Percentiles rank a stretch among this genome's conserved stretches.
Evolutionary conservation across 1,140 invertebrate species (phyloP).

Genomic region (Tetraneura akinire): DNA sequence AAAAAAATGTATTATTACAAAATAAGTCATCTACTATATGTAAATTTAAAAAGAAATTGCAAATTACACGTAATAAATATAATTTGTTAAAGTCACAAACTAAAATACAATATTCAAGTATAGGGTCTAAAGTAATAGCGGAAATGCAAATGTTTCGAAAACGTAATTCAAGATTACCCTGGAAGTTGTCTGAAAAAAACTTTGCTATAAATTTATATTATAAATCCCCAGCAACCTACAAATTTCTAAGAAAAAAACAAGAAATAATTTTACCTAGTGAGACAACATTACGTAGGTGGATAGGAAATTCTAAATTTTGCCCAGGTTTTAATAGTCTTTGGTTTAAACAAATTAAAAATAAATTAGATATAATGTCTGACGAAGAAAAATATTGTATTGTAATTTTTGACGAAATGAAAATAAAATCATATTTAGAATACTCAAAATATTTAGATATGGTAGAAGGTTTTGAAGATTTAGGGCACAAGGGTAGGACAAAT

Average conservation of each 20-base stretch:
- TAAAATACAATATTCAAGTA: neutral
- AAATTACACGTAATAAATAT: slow-evolving; percentile 2
- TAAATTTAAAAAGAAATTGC: neutral
- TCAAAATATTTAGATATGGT: too few relatives aligned
- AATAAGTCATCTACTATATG: slow-evolving; percentile 4
- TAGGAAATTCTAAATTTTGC: slow-evolving; percentile 18
- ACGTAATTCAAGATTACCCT: neutral
- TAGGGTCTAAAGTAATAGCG: neutral
- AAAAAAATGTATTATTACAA: slow-evolving; percentile 2
- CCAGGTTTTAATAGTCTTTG: slow-evolving; percentile 1
- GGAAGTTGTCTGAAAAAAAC: neutral
- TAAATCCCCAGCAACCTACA: slow-evolving; percentile 28
- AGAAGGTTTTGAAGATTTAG: slow-evolving; percentile 29
- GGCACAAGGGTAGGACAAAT: slow-evolving; percentile 1
- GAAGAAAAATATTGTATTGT: neutral
- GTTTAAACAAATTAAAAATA: too few relatives aligned
- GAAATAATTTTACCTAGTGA: neutral
- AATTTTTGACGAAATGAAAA: slow-evolving; percentile 27
- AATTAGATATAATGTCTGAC: neutral
- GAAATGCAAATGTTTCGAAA: slow-evolving; percentile 31
- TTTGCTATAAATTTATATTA: slow-evolving; percentile 4
- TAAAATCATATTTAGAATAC: slow-evolving; percentile 11
- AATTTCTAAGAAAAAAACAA: slow-evolving; percentile 8
- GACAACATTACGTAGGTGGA: neutral
- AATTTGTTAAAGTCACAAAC: neutral